Conservation (phyloP, 64 coral and sea anemone genomes). For the Cladopsammia gracilis region DNA sequence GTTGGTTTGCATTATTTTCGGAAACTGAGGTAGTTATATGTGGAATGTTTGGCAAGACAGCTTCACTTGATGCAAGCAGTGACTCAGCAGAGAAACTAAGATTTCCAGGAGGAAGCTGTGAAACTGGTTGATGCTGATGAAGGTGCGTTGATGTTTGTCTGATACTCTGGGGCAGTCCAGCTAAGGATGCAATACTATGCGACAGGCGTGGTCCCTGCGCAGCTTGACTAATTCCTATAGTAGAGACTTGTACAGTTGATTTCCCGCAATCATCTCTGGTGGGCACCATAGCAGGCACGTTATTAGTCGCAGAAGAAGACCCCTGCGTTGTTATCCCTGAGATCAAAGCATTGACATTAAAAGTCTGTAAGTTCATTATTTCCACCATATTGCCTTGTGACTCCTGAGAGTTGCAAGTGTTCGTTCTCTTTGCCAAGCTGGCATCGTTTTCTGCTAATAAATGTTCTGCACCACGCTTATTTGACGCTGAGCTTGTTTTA, state of each 20-base stretch:
- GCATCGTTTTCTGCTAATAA: not conserved
- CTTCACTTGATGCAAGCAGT: constrained; percentile 58
- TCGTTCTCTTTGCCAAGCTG: constrained; percentile 12
- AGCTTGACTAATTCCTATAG: constrained; percentile 20
- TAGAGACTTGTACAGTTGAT: constrained; percentile 2
- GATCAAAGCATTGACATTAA: constrained; percentile 82
- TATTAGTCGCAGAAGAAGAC: not conserved
- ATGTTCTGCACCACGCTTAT: constrained; percentile 15
- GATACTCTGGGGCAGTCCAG: constrained; percentile 62
- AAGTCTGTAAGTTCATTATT: constrained; percentile 84
- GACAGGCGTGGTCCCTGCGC: constrained; percentile 60
- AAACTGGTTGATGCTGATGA: constrained; percentile 59
- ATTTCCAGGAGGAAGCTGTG: constrained; percentile 22
- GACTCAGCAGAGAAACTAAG: constrained; percentile 75
- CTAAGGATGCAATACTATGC: constrained; percentile 88
- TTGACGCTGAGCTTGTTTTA: constrained; percentile 2
- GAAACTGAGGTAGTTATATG: constrained; percentile 46
- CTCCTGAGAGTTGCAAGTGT: not conserved
- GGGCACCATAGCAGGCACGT: not conserved
- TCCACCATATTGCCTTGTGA: constrained; percentile 65
- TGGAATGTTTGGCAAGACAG: constrained; percentile 56
- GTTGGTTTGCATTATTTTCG: not conserved
- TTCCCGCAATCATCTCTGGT: constrained; percentile 29
- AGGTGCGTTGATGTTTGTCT: constrained; percentile 8
- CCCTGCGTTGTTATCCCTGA: constrained; percentile 76